These are phyloP conservation scores for Cebidichthys violaceus DNA, from an alignment of 2,113 vertebrate species.

Conservation along the genomic window DNA sequence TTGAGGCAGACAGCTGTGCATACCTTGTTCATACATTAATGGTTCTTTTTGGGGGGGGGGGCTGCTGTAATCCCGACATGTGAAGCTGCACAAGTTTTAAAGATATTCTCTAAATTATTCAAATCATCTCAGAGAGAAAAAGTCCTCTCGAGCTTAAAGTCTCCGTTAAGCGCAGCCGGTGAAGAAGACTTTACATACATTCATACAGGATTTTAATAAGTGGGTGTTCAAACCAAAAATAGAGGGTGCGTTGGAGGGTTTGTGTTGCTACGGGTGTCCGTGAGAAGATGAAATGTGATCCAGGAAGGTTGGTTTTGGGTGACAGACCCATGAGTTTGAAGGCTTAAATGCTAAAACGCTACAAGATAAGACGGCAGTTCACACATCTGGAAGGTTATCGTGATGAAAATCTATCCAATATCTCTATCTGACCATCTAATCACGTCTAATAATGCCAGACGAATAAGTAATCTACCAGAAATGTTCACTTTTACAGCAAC, in stretches of 20 bases:
- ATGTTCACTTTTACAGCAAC: background rate
- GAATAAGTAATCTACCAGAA: background rate
- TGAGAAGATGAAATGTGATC: background rate
- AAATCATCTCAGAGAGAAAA: slow-evolving; percentile 28
- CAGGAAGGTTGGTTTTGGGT: background rate
- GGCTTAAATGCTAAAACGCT: background rate
- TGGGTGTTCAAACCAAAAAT: slow-evolving; percentile 26
- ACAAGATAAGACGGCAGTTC: background rate
- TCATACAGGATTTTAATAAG: slow-evolving; percentile 16
- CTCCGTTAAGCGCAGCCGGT: background rate
- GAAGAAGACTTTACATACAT: slow-evolving; percentile 1
- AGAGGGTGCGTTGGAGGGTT: background rate
- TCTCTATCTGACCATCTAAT: background rate
- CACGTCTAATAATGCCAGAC: background rate
- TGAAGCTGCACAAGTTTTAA: slow-evolving; percentile 7
- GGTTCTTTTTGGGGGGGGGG: background rate
- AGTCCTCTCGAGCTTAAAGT: slow-evolving; percentile 18
- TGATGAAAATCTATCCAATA: background rate
- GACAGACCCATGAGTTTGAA: background rate
- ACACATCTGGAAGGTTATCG: background rate
- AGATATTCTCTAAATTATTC: slow-evolving; percentile 33
- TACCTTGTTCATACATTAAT: slow-evolving; percentile 3
- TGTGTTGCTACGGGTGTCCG: slow-evolving; percentile 3
- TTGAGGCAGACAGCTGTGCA: background rate
- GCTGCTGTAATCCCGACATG: slow-evolving; percentile 12